Base-by-base conservation (phyloP, 2,797 vertebrate genomes). In the Spheniscus humboldti region DNA sequence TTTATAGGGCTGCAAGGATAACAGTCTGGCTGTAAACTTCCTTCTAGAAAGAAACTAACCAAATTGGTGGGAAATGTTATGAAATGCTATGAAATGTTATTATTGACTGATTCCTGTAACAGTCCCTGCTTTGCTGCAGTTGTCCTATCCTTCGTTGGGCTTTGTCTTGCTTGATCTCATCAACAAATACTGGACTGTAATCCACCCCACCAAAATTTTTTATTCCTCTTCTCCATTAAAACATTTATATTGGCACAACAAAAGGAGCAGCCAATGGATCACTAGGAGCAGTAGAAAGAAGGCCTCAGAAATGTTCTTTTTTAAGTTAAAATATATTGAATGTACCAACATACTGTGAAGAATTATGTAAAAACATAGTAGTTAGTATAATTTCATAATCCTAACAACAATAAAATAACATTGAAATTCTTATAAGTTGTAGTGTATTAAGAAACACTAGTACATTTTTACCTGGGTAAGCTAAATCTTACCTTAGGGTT, bases 381-480 rank as follows among this genome's bases (percentile, higher is more conserved):
- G 5, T 43, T 57, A n/a, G 5, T 53, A 50, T 59, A 41, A 68
- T 62, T 68, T 92, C 13, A 53, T 48, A 76, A 57, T 72, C 17
- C 43, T 57, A 73, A 53, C 37, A 89, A 27, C 9, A 71, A 48
- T 84, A 86, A 90, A 82, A 66, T 73, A 64, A 62, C 25, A 39
- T 5, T 31, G 7, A 52, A 7, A 60, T 45, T 75, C 39, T 59
- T 63, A 0, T 9, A 73, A 55, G 2, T 57, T 78, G 14, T 3
- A 9, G 19, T 10, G 9, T 76, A 20, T n/a, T 76, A 68, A 75
- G 43, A 60, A 80, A 39, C 18, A 45, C 6, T 24, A 24, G 10
- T 25, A n/a, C 0, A 0, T 72, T 82, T 94, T 82, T 37, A 14
- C 27, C 18, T 0, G 0, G 7, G 18, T 43, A 33, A 25, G 30